Base-by-base conservation (phyloP, 2,888 invertebrate species). In the Catocala fraxini region DNA sequence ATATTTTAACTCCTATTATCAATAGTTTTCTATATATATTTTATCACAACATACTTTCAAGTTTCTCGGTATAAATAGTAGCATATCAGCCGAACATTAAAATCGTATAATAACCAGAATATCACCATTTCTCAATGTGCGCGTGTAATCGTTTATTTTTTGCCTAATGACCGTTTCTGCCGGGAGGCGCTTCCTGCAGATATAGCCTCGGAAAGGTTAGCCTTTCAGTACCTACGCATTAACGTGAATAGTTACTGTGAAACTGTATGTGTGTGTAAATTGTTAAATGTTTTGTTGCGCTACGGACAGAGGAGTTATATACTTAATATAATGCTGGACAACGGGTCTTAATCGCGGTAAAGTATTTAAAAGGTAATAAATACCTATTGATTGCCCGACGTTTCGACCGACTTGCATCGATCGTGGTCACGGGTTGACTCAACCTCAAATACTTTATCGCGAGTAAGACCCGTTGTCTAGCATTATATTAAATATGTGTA, bases 101-200 rank as follows among this genome's bases (percentile, higher is more conserved):
- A 63, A 43, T 48, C 35, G 48, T 57, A 57, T 62, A 58, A 57
- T 51, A 62, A 49, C 45, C 39, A 49, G 75, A 79, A 80, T 81
- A 77, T 80, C 69, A 74, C 74, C 83, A 81, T 86, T 85, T 83
- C 82, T 81, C 80, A 77, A 47, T 42, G 43, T 49, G 39, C 10
- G 35, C 47, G 78, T 82, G 79, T 84, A 85, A 88, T 87, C 85
- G 87, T 86, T 87, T 87, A 88, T 88, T 89, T 84, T 90, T 89
- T 86, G 82, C 83, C 83, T 90, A 89, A 90, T 89, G 89, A 89
- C 86, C 81, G 81, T 74, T 73, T 79, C 82, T 57, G 61, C 72
- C 60, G 65, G 73, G 67, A 61, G 58, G 70, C 63, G 69, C 77
- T 86, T 87, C 87, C 88, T 85, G 85, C 68, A 81, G 86, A 87